Evolutionary conservation across 2,888 invertebrate genomes (phyloP), one percentile per base, ranked within the genome.

Genomic region (Eutolmus rufibarbis): DNA sequence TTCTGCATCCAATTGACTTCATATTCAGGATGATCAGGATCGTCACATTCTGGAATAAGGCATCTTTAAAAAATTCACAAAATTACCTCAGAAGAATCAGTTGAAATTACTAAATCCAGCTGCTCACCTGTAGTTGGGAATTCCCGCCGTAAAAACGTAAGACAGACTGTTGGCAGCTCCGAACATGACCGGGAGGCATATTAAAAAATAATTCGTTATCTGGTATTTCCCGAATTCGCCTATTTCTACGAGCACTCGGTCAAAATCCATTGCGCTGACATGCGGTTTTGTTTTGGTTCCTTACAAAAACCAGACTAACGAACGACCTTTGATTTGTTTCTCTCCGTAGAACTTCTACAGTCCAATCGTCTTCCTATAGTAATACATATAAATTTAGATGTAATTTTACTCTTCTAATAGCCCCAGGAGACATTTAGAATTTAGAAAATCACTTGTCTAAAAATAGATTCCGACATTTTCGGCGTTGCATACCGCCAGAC

Each of bases 191-290:
- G 95, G 95, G 76, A 95, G 90, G 90, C 95, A 94, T 57, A 94
- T 92, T 74, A 95, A 91, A 40, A 94, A 89, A 90, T 94, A 95
- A 85, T 94, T 94, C 23, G 92, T 92, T 86, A 93, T 92, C 91
- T 95, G 95, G 90, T 93, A 95, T 66, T 92, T 92, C 7, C 95
- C 95, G 88, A 95, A 93, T 90, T 95, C 94, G 1, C 95, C 95
- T 51, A 95, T 93, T 90, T 95, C 94, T 86, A 93, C 94, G 74
- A 95, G 91, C 89, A 95, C 93, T 87, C 94, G 93, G 90, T 95
- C 95, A 90, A 95, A 94, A 92, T 95, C 94, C 93, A 95, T 94
- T 46, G 34, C 19, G 37, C 2, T 9, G 3, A 76, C 76, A 34
- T 31, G 66, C 66, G 23, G 3, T 19, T 66, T 66, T 57, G 57